These are phyloP conservation scores for Microtus obscurus DNA, from an alignment of 2,797 vertebrate genomes.

Conservation along the genomic window DNA sequence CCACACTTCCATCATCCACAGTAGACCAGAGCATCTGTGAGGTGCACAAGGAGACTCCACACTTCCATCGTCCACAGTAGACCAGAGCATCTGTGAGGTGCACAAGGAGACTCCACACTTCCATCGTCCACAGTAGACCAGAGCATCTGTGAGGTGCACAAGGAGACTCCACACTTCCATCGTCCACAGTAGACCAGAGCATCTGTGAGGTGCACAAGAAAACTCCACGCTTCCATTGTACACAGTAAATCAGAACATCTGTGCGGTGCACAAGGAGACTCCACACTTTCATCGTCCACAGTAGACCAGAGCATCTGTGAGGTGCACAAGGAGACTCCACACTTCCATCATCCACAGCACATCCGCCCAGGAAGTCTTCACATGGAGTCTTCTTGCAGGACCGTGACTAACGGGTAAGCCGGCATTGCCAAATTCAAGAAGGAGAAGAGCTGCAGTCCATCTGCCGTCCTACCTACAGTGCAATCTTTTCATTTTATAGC, in stretches of 20 bases:
- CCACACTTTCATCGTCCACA: not conserved
- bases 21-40: not conserved
- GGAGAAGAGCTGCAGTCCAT: not conserved
- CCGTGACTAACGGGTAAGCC: not conserved
- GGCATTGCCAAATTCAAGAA: not conserved
- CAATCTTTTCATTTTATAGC: constrained; percentile 1
- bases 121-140: not conserved
- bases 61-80: not conserved
- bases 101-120: not conserved
- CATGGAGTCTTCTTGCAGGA: not conserved
- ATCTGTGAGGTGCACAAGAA: not conserved
- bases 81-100: not conserved
- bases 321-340: not conserved
- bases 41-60: not conserved
- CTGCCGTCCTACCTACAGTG: not conserved
- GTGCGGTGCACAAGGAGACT: not conserved
- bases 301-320: not conserved
- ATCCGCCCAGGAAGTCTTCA: not conserved
- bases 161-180: not conserved
- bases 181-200: not conserved
- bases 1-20: not conserved
- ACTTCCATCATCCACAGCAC: not conserved
- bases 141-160: not conserved
- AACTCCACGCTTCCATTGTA: not conserved
- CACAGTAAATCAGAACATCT: not conserved